Percentiles rank a stretch among this genome's conserved stretches.
These are phyloP conservation scores for Lithobates pipiens DNA, from an alignment of 2,797 vertebrate species.

Conservation along the genomic window DNA sequence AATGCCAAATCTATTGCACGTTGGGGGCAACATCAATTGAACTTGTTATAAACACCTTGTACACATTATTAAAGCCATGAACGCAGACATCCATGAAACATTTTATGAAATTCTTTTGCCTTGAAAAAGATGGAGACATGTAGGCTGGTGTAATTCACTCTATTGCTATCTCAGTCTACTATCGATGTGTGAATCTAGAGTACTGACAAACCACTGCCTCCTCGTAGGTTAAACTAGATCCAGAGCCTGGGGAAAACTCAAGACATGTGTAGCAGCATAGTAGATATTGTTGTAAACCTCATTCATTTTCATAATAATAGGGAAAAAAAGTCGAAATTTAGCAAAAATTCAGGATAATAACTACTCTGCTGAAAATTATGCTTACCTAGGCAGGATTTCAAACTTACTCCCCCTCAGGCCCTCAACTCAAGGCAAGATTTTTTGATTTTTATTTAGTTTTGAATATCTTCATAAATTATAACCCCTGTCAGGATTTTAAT, in stretches of 20 bases:
- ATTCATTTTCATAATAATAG: too few relatives aligned
- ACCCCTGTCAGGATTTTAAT: too few relatives aligned
- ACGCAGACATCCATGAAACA: neutral
- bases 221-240: neutral
- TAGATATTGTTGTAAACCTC: neutral
- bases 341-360: too few relatives aligned
- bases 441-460: too few relatives aligned
- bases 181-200: constrained; percentile 37
- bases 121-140: constrained; percentile 19
- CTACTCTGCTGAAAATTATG: too few relatives aligned
- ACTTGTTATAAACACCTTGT: constrained; percentile 50
- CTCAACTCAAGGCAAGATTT: too few relatives aligned
- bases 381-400: too few relatives aligned
- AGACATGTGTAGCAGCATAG: neutral
- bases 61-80: constrained; percentile 27
- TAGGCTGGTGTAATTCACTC: neutral
- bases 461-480: too few relatives aligned
- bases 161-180: neutral
- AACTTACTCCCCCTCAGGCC: too few relatives aligned
- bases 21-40: constrained; percentile 30
- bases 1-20: constrained; percentile 25
- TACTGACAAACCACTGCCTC: constrained; percentile 6
- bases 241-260: constrained; percentile 7
- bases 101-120: constrained; percentile 18
- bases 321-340: too few relatives aligned